These are phyloP conservation scores for Mirounga angustirostris DNA, from an alignment of 2,113 vertebrate species.

Conservation along the genomic window DNA sequence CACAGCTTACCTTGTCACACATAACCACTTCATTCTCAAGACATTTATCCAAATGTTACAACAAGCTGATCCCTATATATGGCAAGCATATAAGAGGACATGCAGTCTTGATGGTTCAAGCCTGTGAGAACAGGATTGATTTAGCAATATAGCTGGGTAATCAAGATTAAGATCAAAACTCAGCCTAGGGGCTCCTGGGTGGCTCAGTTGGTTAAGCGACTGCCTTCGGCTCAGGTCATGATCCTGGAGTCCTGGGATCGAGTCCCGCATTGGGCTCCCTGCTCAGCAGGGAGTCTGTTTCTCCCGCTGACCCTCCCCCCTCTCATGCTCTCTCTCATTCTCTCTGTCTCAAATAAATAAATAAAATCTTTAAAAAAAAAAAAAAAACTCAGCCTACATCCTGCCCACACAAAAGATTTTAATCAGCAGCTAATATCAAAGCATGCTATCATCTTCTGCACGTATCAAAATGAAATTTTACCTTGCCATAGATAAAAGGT, in stretches of 20 bases:
- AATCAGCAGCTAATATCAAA: slow-evolving; percentile 28
- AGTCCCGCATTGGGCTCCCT: too few species aligned
- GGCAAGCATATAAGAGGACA: background rate
- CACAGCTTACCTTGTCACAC: background rate
- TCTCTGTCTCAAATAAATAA: too few species aligned
- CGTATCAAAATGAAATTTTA: slow-evolving; percentile 2
- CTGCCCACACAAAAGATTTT: background rate
- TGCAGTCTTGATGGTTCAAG: background rate
- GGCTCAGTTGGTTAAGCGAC: too few species aligned
- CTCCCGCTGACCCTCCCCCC: too few species aligned
- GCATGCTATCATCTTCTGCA: background rate
- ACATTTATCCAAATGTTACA: background rate
- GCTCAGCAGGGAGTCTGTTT: too few species aligned
- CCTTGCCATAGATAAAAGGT: background rate
- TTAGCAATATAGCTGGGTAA: background rate
- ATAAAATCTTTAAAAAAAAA: too few species aligned
- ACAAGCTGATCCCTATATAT: background rate
- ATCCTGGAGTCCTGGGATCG: too few species aligned
- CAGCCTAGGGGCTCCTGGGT: background rate
- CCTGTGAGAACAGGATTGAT: background rate
- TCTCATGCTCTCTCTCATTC: too few species aligned
- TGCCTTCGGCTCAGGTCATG: too few species aligned
- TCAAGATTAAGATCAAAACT: background rate
- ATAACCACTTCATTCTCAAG: background rate
- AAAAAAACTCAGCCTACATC: background rate